Evolutionary conservation across 2,888 invertebrate species (phyloP).

Genomic region (Zaprionus lineosus): DNA sequence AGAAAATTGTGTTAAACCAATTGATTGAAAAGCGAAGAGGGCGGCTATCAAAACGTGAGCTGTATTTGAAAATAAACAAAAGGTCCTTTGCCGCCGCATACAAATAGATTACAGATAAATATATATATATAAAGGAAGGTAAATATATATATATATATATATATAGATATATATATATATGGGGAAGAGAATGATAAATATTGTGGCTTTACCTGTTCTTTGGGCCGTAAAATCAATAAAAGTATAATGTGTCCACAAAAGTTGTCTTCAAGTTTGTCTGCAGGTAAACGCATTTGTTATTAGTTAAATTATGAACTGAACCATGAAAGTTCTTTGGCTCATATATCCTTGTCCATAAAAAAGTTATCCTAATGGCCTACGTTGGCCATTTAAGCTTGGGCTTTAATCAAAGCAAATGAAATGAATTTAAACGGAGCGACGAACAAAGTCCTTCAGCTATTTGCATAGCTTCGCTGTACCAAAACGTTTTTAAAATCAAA

Average conservation of each 20-base stretch:
- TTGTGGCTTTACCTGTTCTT: not conserved
- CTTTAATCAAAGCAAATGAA: constrained; percentile 77
- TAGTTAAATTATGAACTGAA: constrained; percentile 64
- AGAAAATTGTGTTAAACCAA: constrained; percentile 34
- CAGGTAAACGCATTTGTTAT: constrained; percentile 37
- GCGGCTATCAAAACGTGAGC: constrained; percentile 52
- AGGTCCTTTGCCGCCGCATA: too few relatives aligned
- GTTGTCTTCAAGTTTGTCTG: constrained; percentile 32
- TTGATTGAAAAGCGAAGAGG: constrained; percentile 47
- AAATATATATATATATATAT: too few relatives aligned
- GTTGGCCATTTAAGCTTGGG: constrained; percentile 41
- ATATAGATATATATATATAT: too few relatives aligned
- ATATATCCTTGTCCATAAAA: constrained; percentile 16
- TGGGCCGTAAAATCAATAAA: constrained; percentile 51
- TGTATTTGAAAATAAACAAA: constrained; percentile 44
- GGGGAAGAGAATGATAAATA: too few relatives aligned
- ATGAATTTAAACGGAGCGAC: constrained; percentile 76
- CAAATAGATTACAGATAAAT: too few relatives aligned
- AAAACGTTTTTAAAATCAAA: constrained; percentile 73
- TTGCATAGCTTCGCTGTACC: constrained; percentile 65
- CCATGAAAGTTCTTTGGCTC: constrained; percentile 14
- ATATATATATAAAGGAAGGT: too few relatives aligned
- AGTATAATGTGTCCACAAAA: constrained; percentile 49
- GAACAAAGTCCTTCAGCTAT: constrained; percentile 66
- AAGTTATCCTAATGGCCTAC: constrained; percentile 42